Evolutionary conservation across 2,797 vertebrate species (phyloP), one percentile per base, ranked within the genome.

Genomic region (Fundulus diaphanus): DNA sequence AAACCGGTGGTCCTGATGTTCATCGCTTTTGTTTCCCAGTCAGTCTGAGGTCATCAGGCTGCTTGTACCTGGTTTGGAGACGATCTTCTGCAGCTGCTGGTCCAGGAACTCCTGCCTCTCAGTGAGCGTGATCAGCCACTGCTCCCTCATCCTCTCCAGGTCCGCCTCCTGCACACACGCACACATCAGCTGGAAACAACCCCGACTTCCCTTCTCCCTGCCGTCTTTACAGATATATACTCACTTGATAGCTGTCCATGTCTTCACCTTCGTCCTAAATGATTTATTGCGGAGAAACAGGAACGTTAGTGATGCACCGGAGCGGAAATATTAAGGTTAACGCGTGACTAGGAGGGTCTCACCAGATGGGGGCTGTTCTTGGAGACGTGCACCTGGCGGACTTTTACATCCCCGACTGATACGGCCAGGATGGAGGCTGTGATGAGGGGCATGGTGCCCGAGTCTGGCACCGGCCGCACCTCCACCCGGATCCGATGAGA

Each of bases 241-340:
- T 83, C 59, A 98, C 98, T 93, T 99, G 98, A 40, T 99, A 99
- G 86, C 98, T 99, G 94, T 99, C 98, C 96, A 99, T 96, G 73
- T 99, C 98, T 51, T 99, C 97, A 35, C 95, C 96, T 77, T 91
- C 94, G 54, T 91, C 94, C 98, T 92, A 81, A 74, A 89, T 81
- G 33, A 46, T 40, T 35, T 68, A 80, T 24, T 4, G 27, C 5
- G 20, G 12, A 35, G 24, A 24, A 48, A 27, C 5, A 48, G 44
- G 33, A 68, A 68, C 7, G 12, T 66, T 42, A 42, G 63, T 15
- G 24, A 42, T 13, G 15, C 24, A 7, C 9, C 7, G 16, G 35
- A 29, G 11, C 42, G 63, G 40, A 42, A 42, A 66, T 42, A 16
- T 66, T 1, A 33, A 33, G 15, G 31, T 51, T 7, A 9, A 18